Percentiles rank a stretch among this genome's conserved stretches.
Conservation (phyloP, 2,113 vertebrate species). For the Istiophorus platypterus region DNA sequence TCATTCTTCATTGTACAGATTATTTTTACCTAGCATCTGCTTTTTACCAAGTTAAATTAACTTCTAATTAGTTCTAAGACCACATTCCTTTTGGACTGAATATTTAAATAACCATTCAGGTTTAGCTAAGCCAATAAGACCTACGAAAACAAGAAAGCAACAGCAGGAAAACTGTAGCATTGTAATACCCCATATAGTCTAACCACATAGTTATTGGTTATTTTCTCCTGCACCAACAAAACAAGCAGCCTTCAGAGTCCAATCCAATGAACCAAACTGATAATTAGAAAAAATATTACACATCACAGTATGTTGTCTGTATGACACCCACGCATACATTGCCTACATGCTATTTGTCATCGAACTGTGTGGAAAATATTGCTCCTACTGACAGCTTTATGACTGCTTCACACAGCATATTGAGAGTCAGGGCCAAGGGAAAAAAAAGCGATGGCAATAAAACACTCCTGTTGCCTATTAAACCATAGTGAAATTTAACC, state of each 20-base stretch:
- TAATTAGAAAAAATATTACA: conserved; percentile 46
- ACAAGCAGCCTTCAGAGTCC: conserved; percentile 34
- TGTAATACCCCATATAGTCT: conserved; percentile 1
- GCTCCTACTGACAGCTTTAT: conserved; percentile 76
- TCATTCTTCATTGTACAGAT: background rate
- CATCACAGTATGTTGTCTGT: conserved; percentile 54
- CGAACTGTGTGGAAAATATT: conserved; percentile 71
- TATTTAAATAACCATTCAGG: background rate
- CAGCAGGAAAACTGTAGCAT: background rate
- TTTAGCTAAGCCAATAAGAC: conserved; percentile 26
- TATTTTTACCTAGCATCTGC: background rate
- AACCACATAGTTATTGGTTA: conserved; percentile 17
- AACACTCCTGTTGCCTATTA: conserved; percentile 71
- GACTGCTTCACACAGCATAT: conserved; percentile 69
- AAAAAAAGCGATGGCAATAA: conserved; percentile 68
- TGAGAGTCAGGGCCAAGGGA: conserved; percentile 57
- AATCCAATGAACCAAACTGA: conserved; percentile 23
- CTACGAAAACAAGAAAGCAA: conserved; percentile 14
- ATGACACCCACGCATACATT: conserved; percentile 61
- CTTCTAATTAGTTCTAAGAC: conserved; percentile 12
- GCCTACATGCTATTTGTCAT: conserved; percentile 70
- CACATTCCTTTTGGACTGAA: background rate
- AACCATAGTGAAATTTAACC: conserved; percentile 62
- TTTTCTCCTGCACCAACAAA: conserved; percentile 28
- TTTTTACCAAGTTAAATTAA: background rate